Conservation (phyloP, 2,113 vertebrate species). For the Isichthys henryi region DNA sequence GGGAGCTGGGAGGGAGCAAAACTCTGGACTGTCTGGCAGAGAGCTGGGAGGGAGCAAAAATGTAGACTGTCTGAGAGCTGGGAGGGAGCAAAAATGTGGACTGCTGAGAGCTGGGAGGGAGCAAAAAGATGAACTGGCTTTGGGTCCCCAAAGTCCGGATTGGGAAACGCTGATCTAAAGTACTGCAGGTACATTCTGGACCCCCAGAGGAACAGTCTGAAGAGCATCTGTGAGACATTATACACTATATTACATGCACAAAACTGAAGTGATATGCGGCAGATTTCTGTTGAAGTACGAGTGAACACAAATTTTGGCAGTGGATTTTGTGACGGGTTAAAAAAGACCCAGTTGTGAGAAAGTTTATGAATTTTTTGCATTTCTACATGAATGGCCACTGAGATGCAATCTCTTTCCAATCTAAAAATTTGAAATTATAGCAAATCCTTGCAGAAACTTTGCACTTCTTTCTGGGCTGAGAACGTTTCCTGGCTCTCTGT, state of each 20-base stretch:
- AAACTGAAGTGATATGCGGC: background rate
- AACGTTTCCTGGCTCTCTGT: background rate
- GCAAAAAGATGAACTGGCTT: background rate
- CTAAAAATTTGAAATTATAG: no score
- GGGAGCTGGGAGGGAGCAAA: no score
- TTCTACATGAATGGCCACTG: background rate
- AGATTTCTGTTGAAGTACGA: background rate
- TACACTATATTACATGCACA: background rate
- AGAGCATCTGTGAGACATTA: background rate
- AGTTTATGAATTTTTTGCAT: background rate
- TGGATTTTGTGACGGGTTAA: background rate
- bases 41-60: no score
- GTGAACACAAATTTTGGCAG: background rate
- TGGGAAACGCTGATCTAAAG: background rate
- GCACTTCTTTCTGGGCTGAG: background rate
- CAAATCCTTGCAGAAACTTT: background rate
- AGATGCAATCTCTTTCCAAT: background rate
- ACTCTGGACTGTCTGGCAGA: no score
- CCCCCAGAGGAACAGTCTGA: background rate
- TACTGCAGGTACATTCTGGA: background rate
- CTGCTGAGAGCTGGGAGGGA: background rate
- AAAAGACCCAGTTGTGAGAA: background rate
- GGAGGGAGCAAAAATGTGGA: background rate
- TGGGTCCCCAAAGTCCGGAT: background rate
- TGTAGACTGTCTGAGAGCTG: no score